Percentiles rank a stretch among this genome's conserved stretches.
Conservation (phyloP, 2,888 invertebrate genomes). For the Standfussiana lucernea region DNA sequence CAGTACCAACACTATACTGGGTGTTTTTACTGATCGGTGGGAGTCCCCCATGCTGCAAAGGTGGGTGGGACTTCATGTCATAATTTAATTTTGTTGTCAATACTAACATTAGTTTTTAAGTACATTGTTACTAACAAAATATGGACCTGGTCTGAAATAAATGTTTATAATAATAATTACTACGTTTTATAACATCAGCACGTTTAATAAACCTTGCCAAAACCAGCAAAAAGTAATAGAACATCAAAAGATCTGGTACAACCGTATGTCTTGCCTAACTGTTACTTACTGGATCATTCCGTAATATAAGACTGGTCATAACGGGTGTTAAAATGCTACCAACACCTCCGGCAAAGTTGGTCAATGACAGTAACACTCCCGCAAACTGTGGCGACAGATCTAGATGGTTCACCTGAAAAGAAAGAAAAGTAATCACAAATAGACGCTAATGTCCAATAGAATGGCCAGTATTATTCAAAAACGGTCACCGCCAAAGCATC, state of each 20-base stretch:
- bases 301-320: conserved; percentile 92
- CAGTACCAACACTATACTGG: too few species aligned
- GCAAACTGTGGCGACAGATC: conserved; percentile 96
- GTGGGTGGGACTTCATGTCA: too few species aligned
- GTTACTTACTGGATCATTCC: conserved; percentile 86
- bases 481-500: too few species aligned
- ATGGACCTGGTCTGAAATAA: too few species aligned
- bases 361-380: conserved; percentile 94
- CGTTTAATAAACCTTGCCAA: background rate
- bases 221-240: background rate
- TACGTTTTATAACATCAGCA: too few species aligned
- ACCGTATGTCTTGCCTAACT: background rate
- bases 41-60: too few species aligned
- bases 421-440: background rate
- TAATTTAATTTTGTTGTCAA: too few species aligned
- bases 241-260: background rate
- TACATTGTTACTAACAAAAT: too few species aligned
- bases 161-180: too few species aligned
- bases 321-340: conserved; percentile 94
- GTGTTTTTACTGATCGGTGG: too few species aligned
- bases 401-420: conserved; percentile 92
- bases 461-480: background rate
- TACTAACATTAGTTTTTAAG: too few species aligned
- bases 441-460: background rate
- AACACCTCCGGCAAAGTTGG: conserved; percentile 93